These are phyloP conservation scores for Istiophorus platypterus DNA, from an alignment of 2,113 vertebrate genomes.

Conservation along the genomic window DNA sequence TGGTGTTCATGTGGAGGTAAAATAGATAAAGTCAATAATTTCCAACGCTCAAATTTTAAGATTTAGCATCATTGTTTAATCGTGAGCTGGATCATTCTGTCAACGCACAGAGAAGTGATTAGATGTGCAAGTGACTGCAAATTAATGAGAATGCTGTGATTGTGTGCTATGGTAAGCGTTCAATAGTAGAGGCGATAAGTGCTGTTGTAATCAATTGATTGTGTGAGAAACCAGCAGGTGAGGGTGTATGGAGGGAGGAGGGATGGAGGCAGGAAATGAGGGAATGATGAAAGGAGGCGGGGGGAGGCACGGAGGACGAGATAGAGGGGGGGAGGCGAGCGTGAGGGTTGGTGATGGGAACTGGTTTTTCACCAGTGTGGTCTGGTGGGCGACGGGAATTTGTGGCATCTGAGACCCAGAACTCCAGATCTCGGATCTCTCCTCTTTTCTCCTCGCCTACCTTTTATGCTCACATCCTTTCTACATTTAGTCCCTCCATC, in stretches of 20 bases:
- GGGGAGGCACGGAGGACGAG: constrained; percentile 14
- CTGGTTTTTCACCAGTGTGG: constrained; percentile 41
- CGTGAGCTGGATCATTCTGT: not conserved
- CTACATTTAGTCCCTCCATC: not conserved
- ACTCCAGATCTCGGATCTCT: not conserved
- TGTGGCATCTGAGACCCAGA: not conserved
- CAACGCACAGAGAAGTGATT: constrained; percentile 21
- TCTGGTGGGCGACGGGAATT: constrained; percentile 19
- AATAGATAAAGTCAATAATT: not conserved
- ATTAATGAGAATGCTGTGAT: constrained; percentile 56
- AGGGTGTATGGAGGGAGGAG: constrained; percentile 21
- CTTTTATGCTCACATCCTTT: not conserved
- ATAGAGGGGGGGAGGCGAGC: constrained; percentile 12
- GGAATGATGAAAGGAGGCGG: constrained; percentile 22
- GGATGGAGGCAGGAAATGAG: constrained; percentile 45
- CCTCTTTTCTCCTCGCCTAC: not conserved
- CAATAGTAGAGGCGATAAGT: constrained; percentile 54
- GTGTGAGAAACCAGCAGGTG: constrained; percentile 72
- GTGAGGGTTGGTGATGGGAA: constrained; percentile 36
- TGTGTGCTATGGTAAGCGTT: constrained; percentile 46
- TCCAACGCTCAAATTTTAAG: too few relatives aligned
- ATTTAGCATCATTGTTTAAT: constrained; percentile 13
- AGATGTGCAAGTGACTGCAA: constrained; percentile 40
- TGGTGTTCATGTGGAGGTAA: not conserved
- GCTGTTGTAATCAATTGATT: constrained; percentile 71